phyloP scores from a whole-genome alignment of 2,113 vertebrate genomes.

The Cyprinodon variegatus region DNA sequence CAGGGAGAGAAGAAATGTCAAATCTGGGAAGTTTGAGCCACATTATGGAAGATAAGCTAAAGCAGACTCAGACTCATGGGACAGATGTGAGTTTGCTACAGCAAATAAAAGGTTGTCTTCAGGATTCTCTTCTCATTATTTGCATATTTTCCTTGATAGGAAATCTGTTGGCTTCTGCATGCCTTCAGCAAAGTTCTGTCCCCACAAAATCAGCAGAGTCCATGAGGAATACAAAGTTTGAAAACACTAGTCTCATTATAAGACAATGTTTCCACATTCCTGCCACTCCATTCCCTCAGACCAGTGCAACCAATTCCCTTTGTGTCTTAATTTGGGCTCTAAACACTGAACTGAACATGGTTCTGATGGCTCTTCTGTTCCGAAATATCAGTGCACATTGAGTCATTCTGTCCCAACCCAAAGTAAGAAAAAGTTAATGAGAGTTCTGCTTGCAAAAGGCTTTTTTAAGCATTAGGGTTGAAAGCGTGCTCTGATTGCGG shows the following conservation, averaged over 20 bases:
- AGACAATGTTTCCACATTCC: slow-evolving; percentile 20
- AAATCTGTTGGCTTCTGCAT: neutral
- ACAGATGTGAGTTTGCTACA: slow-evolving; percentile 4
- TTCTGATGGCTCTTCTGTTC: slow-evolving; percentile 14
- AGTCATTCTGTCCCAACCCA: neutral
- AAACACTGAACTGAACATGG: neutral
- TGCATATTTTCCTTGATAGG: slow-evolving; percentile 1
- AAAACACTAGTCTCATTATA: slow-evolving; percentile 25
- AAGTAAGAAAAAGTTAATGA: neutral
- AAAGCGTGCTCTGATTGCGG: neutral
- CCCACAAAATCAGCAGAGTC: slow-evolving; percentile 16
- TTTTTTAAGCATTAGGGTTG: neutral
- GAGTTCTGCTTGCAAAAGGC: neutral
- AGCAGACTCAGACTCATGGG: slow-evolving; percentile 18
- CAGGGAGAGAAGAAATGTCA: neutral
- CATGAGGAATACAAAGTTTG: slow-evolving; percentile 27
- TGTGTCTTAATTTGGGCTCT: neutral
- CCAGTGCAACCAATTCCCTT: slow-evolving; percentile 3
- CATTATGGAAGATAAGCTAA: neutral
- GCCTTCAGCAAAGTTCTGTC: slow-evolving; percentile 20
- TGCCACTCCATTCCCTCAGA: slow-evolving; percentile 10
- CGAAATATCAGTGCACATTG: neutral
- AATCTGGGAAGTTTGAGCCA: neutral
- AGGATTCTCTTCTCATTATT: slow-evolving; percentile 6
- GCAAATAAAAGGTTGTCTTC: slow-evolving; percentile 32